These are phyloP conservation scores for Hyles lineata DNA, from an alignment of 2,888 invertebrate species.

Conservation along the genomic window DNA sequence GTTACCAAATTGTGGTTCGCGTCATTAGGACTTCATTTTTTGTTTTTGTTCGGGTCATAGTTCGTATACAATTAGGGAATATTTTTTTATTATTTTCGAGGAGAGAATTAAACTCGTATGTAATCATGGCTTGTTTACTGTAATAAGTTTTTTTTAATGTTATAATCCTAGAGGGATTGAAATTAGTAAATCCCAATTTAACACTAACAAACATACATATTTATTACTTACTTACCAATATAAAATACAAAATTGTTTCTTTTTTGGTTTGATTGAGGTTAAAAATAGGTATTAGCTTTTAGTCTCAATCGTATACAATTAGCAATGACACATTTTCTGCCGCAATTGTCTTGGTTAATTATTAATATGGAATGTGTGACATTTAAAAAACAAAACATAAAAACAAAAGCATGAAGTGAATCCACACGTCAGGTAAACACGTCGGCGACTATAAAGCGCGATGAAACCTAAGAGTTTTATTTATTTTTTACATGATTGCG, in stretches of 20 bases:
- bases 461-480: slow-evolving; percentile 24
- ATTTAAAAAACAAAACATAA: neutral
- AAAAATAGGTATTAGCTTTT: too few relatives aligned
- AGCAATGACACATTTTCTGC: too few relatives aligned
- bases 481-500: slow-evolving; percentile 34
- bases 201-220: neutral
- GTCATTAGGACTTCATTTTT: slow-evolving; percentile 46
- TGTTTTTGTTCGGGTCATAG: slow-evolving; percentile 11
- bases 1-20: slow-evolving; percentile 60
- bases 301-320: too few relatives aligned
- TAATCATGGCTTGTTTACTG: neutral
- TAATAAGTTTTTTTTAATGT: neutral
- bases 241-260: too few relatives aligned
- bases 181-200: neutral
- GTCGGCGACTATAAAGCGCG: slow-evolving; percentile 16
- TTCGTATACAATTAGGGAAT: neutral
- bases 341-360: too few relatives aligned
- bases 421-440: neutral
- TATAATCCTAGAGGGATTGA: neutral
- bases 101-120: neutral
- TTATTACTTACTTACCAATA: too few relatives aligned
- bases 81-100: neutral
- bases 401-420: neutral
- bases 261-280: too few relatives aligned
- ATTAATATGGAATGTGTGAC: too few relatives aligned